Percentiles rank a stretch among this genome's conserved stretches.
These are phyloP conservation scores for Rhogogaster chlorosoma DNA, from an alignment of 2,888 invertebrate species.

Conservation along the genomic window DNA sequence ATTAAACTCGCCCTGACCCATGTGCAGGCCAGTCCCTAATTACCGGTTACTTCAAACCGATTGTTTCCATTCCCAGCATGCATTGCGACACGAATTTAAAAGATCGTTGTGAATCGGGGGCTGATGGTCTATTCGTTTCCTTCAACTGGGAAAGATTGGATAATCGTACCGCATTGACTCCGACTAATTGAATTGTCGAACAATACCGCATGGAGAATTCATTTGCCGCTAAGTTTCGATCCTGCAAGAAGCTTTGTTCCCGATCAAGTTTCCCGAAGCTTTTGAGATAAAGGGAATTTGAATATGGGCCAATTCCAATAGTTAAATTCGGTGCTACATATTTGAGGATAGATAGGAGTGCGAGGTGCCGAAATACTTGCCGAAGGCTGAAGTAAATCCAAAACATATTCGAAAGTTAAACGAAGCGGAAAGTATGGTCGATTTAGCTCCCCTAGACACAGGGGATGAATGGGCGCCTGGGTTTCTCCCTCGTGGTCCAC, in stretches of 20 bases:
- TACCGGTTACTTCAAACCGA: constrained; percentile 49
- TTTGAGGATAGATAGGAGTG: constrained; percentile 9
- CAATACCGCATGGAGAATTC: not conserved
- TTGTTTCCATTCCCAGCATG: constrained; percentile 36
- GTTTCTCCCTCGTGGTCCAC: constrained; percentile 51
- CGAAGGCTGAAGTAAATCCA: constrained; percentile 71
- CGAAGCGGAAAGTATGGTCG: constrained; percentile 76
- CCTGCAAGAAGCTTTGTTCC: not conserved
- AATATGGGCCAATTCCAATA: constrained; percentile 1
- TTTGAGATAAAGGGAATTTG: not conserved
- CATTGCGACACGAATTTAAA: not conserved
- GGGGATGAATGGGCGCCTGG: constrained; percentile 41
- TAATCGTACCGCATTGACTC: not conserved
- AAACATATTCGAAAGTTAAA: constrained; percentile 76
- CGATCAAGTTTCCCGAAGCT: not conserved
- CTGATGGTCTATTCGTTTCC: not conserved
- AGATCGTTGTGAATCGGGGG: not conserved
- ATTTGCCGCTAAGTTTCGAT: not conserved
- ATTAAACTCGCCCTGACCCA: constrained; percentile 62
- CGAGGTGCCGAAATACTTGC: constrained; percentile 58
- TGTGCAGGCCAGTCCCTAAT: constrained; percentile 30
- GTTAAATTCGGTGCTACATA: not conserved
- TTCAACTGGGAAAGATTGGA: not conserved
- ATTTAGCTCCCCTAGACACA: constrained; percentile 66
- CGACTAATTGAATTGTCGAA: not conserved